Evolutionary conservation across 2,888 invertebrate genomes (phyloP), one percentile per base, ranked within the genome.

Genomic region (Steinernema carpocapsae): DNA sequence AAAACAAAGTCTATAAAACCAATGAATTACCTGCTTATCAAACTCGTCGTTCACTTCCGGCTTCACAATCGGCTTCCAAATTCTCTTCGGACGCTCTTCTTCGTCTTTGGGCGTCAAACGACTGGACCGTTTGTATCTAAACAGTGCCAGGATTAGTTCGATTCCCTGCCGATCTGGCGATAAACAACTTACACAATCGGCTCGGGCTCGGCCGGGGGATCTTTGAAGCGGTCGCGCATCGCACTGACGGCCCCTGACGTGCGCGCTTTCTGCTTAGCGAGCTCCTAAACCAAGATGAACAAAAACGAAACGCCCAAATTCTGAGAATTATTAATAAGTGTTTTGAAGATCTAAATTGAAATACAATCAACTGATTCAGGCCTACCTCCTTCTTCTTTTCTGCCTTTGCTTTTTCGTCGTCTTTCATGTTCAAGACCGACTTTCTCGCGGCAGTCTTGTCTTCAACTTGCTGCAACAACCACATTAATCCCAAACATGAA

Each of bases 41-140:
- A 86, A 86, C 43, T 82, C 82, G 76, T 86, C 86, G 70, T 85
- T 82, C 46, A 85, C 76, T 2, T 84, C 84, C 26, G 86, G 86
- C 70, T 86, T 84, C 17, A 85, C 79, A 12, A 86, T 81, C 59
- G 79, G 80, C 76, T 79, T 82, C 71, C 82, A 85, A 6, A 78
- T 80, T 59, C 82, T 73, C 73, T 79, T 80, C 7, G 83, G 83
- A 14, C 79, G 76, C 24, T 76, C 78, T 43, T 83, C 83, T 3
- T 80, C 78, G 17, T 64, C 64, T 12, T 78, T 77, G 14, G 70
- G 76, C 29, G 78, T 77, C 64, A 82, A 76, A 17, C 75, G 76
- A 37, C 74, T 75, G 19, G 84, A 84, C 56, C 84, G 77, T 77
- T 83, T 82, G 76, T 85, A 85, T 29, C 77, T 83, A 75, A 48